Percentiles rank a stretch among this genome's conserved stretches.
These are phyloP conservation scores for Neoitamus cyanurus DNA, from an alignment of 2,888 invertebrate species.

Conservation along the genomic window DNA sequence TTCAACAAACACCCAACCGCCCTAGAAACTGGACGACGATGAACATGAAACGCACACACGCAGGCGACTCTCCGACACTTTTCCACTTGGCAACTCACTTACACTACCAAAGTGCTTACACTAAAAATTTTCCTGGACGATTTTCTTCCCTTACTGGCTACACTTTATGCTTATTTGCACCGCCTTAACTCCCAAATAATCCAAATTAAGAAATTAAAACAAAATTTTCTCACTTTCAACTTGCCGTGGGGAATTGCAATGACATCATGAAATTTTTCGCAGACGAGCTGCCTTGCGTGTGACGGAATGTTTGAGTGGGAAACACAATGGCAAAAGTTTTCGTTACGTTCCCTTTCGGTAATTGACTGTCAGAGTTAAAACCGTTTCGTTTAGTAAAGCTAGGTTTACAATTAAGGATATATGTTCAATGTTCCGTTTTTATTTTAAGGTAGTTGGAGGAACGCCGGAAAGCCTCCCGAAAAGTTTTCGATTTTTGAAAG, in stretches of 20 bases:
- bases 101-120: constrained; percentile 36
- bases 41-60: background rate
- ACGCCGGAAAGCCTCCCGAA: no score
- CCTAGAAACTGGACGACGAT: constrained; percentile 23
- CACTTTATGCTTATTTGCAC: background rate
- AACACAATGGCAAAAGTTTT: no score
- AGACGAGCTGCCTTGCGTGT: constrained; percentile 42
- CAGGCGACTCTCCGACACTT: background rate
- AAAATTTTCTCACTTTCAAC: constrained; percentile 37
- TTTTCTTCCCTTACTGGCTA: constrained; percentile 16
- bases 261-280: constrained; percentile 49
- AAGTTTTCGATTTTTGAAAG: no score
- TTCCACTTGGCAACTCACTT: constrained; percentile 42
- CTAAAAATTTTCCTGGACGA: constrained; percentile 28
- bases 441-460: no score
- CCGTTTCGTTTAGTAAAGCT: no score
- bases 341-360: no score
- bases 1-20: constrained; percentile 17
- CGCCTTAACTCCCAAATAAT: constrained; percentile 23
- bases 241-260: constrained; percentile 44
- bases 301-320: constrained; percentile 53
- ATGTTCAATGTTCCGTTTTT: no score
- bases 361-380: no score
- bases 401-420: no score
- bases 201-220: constrained; percentile 46